Evolutionary conservation across 2,888 invertebrate species (phyloP).

Genomic region (Archips xylosteana): DNA sequence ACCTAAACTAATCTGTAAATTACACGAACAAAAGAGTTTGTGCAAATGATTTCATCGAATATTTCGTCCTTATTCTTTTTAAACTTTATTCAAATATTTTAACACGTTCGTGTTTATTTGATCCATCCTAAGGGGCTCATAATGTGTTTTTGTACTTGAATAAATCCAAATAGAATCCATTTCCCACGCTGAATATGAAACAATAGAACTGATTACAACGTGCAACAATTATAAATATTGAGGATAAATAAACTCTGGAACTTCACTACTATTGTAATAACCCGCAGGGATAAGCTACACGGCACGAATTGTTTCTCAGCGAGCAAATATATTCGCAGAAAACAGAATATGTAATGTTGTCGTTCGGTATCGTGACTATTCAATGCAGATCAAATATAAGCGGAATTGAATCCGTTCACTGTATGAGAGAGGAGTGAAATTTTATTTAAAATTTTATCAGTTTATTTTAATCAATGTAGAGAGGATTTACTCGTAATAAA

Average conservation of each 20-base stretch:
- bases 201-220: not conserved
- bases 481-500: not conserved
- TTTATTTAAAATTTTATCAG: not conserved
- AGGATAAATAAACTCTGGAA: constrained; percentile 8
- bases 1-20: no score
- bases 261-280: constrained; percentile 20
- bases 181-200: not conserved
- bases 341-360: constrained; percentile 69
- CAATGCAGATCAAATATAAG: constrained; percentile 67
- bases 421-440: constrained; percentile 1
- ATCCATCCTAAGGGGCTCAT: not conserved
- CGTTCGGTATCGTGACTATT: constrained; percentile 60
- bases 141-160: not conserved
- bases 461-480: not conserved
- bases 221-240: constrained; percentile 1
- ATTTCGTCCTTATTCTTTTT: not conserved
- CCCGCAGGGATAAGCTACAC: constrained; percentile 16
- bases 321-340: constrained; percentile 50
- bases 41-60: no score
- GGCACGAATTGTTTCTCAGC: constrained; percentile 27
- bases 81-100: no score
- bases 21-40: no score
- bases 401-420: constrained; percentile 58
- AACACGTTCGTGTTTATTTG: no score
- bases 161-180: not conserved